These are phyloP conservation scores for Oikopleura vanhoeffeni DNA, from an alignment of 23 tunicate species.

Conservation along the genomic window DNA sequence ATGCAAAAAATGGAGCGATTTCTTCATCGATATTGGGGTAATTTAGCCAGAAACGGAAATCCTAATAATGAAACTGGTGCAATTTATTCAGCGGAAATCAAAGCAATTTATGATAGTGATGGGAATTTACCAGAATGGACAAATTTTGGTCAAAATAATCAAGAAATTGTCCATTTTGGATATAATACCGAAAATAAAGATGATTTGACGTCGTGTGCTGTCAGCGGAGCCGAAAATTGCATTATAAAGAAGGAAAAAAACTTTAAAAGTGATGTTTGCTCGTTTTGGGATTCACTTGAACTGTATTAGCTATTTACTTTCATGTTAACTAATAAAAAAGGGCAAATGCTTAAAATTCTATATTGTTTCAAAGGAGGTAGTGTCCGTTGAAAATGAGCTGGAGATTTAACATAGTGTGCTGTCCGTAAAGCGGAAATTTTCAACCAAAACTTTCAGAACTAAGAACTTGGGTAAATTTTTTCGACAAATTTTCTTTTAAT, in stretches of 20 bases:
- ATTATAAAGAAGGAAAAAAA: background rate
- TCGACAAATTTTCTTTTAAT: no score
- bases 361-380: no score
- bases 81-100: background rate
- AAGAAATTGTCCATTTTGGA: background rate
- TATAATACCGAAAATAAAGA: background rate
- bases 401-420: no score
- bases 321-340: no score
- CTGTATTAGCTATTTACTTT: no score
- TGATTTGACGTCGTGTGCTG: background rate
- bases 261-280: background rate
- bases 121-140: background rate
- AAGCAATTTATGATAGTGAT: background rate
- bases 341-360: no score
- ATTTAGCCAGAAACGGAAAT: background rate
- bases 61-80: conserved; percentile 7
- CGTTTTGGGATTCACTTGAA: background rate
- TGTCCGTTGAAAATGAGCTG: no score
- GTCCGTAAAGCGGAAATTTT: no score
- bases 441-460: no score
- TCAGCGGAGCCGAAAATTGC: background rate
- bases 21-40: background rate
- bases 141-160: background rate
- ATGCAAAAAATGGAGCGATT: conserved; percentile 4
- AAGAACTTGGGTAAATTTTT: no score